Conservation (phyloP, 2,113 vertebrate genomes). For the Pangasianodon gigas region DNA sequence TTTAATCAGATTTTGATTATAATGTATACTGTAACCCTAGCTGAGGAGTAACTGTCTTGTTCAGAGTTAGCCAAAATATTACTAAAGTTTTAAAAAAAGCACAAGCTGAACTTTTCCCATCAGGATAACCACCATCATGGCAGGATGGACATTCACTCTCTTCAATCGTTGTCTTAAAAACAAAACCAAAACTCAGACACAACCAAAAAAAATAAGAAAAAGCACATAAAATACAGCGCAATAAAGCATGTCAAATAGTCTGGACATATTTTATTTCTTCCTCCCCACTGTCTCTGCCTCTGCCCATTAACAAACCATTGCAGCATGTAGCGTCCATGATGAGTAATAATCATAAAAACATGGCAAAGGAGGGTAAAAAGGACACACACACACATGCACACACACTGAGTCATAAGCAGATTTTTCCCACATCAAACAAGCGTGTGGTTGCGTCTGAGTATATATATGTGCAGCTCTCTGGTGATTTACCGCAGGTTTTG, state of each 20-base stretch:
- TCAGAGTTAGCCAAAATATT: neutral
- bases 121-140: neutral
- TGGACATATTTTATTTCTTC: neutral
- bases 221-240: neutral
- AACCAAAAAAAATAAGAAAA: neutral
- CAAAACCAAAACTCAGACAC: neutral
- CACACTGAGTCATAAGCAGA: slow-evolving; percentile 51
- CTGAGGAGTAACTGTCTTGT: too few species aligned
- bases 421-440: slow-evolving; percentile 55
- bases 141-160: neutral
- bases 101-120: neutral
- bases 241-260: slow-evolving; percentile 19
- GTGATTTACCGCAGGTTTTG: slow-evolving; percentile 25
- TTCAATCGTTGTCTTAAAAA: neutral
- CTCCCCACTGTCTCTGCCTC: neutral
- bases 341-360: slow-evolving; percentile 55
- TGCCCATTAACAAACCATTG: slow-evolving; percentile 25
- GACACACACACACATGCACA: slow-evolving; percentile 48
- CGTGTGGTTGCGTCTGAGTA: slow-evolving; percentile 8
- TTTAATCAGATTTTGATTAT: neutral
- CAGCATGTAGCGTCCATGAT: slow-evolving; percentile 55
- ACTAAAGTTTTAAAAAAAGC: neutral
- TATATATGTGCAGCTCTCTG: neutral
- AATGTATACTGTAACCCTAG: neutral
- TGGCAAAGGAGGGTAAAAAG: neutral